These are phyloP conservation scores for Orchesella flavescens DNA, from an alignment of 2,888 invertebrate genomes.

Conservation along the genomic window DNA sequence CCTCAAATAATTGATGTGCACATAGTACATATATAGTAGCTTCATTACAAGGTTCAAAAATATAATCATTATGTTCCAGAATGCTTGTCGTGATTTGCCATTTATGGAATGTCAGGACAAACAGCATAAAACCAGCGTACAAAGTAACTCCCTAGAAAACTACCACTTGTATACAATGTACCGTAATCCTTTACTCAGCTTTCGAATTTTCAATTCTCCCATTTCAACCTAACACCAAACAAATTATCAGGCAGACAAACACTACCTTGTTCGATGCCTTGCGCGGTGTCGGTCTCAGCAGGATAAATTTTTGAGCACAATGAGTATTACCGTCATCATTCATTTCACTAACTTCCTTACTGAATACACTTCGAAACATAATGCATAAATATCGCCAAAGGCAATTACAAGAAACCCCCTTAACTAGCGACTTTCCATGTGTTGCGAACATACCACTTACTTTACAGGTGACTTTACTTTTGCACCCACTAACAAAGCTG, in stretches of 20 bases:
- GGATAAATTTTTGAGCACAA: slow-evolving; percentile 37
- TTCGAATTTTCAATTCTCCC: slow-evolving; percentile 17
- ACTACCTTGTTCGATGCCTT: neutral
- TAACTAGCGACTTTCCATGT: slow-evolving; percentile 2
- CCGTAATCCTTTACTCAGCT: slow-evolving; percentile 46
- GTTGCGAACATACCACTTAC: neutral
- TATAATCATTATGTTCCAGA: slow-evolving; percentile 48
- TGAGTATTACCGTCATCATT: slow-evolving; percentile 52
- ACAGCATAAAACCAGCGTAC: slow-evolving; percentile 15
- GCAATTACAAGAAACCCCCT: neutral
- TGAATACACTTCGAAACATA: neutral
- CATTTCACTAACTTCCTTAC: slow-evolving; percentile 13
- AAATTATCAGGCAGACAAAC: slow-evolving; percentile 22
- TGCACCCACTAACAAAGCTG: slow-evolving; percentile 9
- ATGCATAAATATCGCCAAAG: slow-evolving; percentile 4
- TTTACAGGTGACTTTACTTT: neutral
- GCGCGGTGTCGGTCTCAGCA: slow-evolving; percentile 36
- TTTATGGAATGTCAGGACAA: slow-evolving; percentile 55
- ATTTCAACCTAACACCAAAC: neutral
- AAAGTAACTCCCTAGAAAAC: neutral
- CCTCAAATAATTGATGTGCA: no score
- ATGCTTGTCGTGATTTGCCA: slow-evolving; percentile 53
- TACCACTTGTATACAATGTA: slow-evolving; percentile 14
- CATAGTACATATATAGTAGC: neutral
- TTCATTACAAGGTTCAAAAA: slow-evolving; percentile 5